Evolutionary conservation across 2,888 invertebrate genomes (phyloP).

Genomic region (Dicranocentrus wangi): DNA sequence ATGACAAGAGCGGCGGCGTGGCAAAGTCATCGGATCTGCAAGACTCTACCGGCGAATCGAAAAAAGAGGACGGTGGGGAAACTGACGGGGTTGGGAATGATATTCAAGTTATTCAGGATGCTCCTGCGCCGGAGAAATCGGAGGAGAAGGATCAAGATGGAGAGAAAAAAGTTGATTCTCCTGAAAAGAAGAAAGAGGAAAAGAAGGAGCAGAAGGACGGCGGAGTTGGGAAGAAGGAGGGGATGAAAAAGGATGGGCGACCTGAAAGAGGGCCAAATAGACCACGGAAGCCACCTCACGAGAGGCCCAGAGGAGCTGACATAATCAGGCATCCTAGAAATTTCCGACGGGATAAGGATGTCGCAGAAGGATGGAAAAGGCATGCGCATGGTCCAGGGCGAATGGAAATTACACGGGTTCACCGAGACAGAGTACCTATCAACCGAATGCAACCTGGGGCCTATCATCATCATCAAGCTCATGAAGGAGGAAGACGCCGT

Average conservation of each 20-base stretch:
- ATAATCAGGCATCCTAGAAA: constrained; percentile 2
- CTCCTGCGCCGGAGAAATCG: constrained; percentile 12
- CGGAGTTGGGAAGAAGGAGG: constrained; percentile 13
- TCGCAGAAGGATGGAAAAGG: constrained; percentile 21
- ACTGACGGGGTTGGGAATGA: constrained; percentile 28
- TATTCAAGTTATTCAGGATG: constrained; percentile 19
- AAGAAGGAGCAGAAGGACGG: constrained; percentile 20
- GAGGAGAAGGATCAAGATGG: constrained; percentile 31
- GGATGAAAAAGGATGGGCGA: constrained; percentile 19
- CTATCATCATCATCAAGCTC: background rate
- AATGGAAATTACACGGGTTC: constrained; percentile 44
- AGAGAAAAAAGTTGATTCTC: constrained; percentile 12
- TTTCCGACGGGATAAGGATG: constrained; percentile 36
- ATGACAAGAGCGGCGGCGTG: background rate
- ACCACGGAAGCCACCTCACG: constrained; percentile 24
- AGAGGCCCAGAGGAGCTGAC: constrained; percentile 23
- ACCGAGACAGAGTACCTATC: constrained; percentile 47
- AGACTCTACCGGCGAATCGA: background rate
- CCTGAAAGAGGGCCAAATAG: constrained; percentile 5
- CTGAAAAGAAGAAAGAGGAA: constrained; percentile 36
- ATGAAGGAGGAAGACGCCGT: constrained; percentile 79
- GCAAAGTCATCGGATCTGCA: too few species aligned
- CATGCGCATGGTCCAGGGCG: constrained; percentile 32
- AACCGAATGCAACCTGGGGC: constrained; percentile 2
- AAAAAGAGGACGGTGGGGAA: constrained; percentile 16